phyloP scores from a whole-genome alignment of 2,888 invertebrate species.

The Ectemnius cavifrons region DNA sequence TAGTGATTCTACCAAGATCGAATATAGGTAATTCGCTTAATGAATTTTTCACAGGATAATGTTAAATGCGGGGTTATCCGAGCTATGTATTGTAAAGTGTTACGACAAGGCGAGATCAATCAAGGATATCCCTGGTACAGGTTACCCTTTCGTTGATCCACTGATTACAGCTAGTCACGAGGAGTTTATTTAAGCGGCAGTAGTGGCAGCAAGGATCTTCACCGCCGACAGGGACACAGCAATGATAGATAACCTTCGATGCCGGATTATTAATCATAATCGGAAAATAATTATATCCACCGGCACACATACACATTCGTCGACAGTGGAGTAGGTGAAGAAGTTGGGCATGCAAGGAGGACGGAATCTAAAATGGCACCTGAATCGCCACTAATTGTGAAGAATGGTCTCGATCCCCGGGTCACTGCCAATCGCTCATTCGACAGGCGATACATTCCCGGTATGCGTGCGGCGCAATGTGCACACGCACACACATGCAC shows the following conservation, averaged over 20 bases:
- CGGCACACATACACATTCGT: constrained; percentile 34
- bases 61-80: no score
- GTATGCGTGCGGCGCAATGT: not conserved
- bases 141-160: no score
- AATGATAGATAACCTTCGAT: constrained; percentile 56
- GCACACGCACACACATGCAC: not conserved
- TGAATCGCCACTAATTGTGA: constrained; percentile 69
- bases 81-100: no score
- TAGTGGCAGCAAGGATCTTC: no score
- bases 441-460: constrained; percentile 55
- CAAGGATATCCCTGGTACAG: no score
- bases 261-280: constrained; percentile 65
- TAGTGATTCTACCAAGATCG: no score
- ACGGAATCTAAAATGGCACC: constrained; percentile 43
- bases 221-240: constrained; percentile 29
- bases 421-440: constrained; percentile 58
- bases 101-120: no score
- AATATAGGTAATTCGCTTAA: no score
- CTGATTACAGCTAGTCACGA: no score
- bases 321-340: constrained; percentile 39
- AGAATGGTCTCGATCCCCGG: constrained; percentile 60
- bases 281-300: constrained; percentile 64
- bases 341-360: constrained; percentile 36
- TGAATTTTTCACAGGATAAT: no score
- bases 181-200: no score